phyloP scores from a whole-genome alignment of 2,113 vertebrate genomes.

The Callopanchax toddi region DNA sequence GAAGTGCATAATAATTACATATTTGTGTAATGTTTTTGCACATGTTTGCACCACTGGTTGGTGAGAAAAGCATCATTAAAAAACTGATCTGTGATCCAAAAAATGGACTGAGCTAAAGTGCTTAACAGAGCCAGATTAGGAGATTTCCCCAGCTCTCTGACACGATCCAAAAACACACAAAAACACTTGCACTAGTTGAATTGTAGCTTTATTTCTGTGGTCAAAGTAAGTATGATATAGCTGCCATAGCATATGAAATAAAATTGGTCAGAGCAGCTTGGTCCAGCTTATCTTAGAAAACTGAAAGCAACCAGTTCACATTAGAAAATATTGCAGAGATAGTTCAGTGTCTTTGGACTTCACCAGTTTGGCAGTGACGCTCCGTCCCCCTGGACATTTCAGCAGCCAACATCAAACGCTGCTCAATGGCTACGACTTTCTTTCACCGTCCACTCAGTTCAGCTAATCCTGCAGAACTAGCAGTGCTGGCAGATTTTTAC shows the following conservation, averaged over 20 bases:
- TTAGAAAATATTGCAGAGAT: slow-evolving; percentile 10
- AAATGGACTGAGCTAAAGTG: too few species aligned
- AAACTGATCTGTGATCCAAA: too few species aligned
- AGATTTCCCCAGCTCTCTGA: background rate
- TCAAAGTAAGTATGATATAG: slow-evolving; percentile 54
- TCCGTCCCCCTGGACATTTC: too few species aligned
- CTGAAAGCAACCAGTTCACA: slow-evolving; percentile 44
- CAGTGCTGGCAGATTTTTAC: background rate
- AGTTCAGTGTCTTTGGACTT: slow-evolving; percentile 2
- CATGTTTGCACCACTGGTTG: too few species aligned
- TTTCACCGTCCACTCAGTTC: background rate
- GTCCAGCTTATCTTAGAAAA: slow-evolving; percentile 7
- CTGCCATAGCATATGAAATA: slow-evolving; percentile 61
- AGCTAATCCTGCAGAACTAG: background rate
- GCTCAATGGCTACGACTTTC: background rate
- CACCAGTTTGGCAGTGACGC: background rate
- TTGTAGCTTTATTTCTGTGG: slow-evolving; percentile 72
- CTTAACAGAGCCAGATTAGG: background rate
- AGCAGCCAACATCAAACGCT: background rate
- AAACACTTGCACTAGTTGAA: slow-evolving; percentile 24
- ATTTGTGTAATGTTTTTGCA: too few species aligned
- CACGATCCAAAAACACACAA: background rate
- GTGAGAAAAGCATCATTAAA: too few species aligned
- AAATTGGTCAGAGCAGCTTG: slow-evolving; percentile 16
- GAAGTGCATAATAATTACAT: too few species aligned